phyloP scores from a whole-genome alignment of 2,797 vertebrate genomes.

The Intellagama lesueurii region DNA sequence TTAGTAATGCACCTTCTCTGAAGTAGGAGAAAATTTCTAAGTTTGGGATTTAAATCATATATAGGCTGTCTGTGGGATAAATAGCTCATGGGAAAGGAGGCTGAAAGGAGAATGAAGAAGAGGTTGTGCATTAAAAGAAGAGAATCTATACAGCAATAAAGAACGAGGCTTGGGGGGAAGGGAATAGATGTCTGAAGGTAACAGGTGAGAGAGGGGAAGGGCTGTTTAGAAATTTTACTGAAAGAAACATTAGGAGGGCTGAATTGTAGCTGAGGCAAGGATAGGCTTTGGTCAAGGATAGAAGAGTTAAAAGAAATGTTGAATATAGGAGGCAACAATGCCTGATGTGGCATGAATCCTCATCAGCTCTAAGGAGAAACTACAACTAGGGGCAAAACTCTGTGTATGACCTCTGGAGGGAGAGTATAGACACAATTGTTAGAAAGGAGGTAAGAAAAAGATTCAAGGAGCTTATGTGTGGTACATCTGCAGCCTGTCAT shows the following conservation, averaged over 20 bases:
- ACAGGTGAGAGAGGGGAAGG: no score
- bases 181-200: neutral
- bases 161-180: neutral
- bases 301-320: no score
- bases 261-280: neutral
- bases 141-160: neutral
- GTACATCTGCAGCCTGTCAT: neutral
- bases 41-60: neutral
- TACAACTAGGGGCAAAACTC: neutral
- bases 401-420: neutral
- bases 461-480: no score
- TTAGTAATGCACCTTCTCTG: neutral
- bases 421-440: neutral
- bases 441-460: neutral
- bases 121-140: neutral
- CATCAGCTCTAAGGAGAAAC: neutral
- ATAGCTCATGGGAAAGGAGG: neutral
- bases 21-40: neutral
- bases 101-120: neutral
- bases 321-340: no score
- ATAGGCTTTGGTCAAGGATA: no score
- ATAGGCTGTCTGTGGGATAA: neutral
- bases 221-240: no score
- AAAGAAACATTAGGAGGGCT: no score
- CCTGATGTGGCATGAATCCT: neutral